These are phyloP conservation scores for Aphis craccivora DNA, from an alignment of 1,140 invertebrate species.

Conservation along the genomic window DNA sequence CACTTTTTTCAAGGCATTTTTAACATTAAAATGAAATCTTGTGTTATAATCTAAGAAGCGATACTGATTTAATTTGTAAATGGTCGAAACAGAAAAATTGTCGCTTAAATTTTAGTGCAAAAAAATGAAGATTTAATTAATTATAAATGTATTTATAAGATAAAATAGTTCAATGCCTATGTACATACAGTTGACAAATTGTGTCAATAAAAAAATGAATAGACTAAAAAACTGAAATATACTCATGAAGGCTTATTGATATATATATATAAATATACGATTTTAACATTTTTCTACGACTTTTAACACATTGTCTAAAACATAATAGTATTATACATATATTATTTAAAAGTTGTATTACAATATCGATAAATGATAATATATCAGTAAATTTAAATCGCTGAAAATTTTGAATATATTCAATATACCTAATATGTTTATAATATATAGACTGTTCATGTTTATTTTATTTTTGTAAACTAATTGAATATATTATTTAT, in stretches of 20 bases:
- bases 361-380: not conserved
- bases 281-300: not conserved
- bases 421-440: too few relatives aligned
- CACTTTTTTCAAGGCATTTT: slow-evolving; percentile 15
- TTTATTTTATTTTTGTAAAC: too few relatives aligned
- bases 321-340: not conserved
- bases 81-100: not conserved
- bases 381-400: not conserved
- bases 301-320: not conserved
- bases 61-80: not conserved
- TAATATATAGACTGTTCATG: too few relatives aligned
- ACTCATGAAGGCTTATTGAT: not conserved
- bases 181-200: not conserved
- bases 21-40: slow-evolving; percentile 7
- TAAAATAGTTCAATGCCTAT: not conserved
- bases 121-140: not conserved
- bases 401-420: not conserved
- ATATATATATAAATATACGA: not conserved
- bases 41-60: not conserved
- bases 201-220: not conserved
- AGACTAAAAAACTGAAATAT: not conserved
- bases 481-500: not conserved
- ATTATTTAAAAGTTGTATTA: not conserved
- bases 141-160: not conserved
- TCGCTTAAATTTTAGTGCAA: not conserved